Base-by-base conservation (phyloP, 2,797 vertebrate species). In the Melanotaenia pygmaea region DNA sequence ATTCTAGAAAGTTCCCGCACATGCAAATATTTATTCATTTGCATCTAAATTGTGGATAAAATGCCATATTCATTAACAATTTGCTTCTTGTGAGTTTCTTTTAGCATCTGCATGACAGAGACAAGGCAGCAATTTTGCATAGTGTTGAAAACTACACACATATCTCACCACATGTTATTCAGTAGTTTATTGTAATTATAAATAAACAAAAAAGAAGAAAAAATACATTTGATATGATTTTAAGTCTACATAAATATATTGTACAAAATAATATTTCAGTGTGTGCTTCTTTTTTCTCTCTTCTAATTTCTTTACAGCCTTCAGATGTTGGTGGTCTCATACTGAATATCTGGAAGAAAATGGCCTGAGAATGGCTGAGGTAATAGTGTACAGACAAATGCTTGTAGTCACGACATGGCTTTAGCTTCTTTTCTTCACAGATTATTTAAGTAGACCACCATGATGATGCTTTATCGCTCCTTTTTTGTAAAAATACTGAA, bases 371-470 rank as follows among this genome's bases (percentile, higher is more conserved):
- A 82, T 89, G 12, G 92, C 93, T 58, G 77, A 94, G 94, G 93
- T 94, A 18, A 45, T 68, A 53, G 53, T 74, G 68, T 34, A 26
- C 7, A 4, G 66, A 6, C 20, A 75, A 5, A 61, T 32, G 5
- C 26, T 18, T 32, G 59, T 74, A 28, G 1, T 67, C 5, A 20
- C 47, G 61, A 22, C 35, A 8, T 26, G 26, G 38, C 40, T 18
- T 12, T 1, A 26, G 18, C 37, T 65, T 54, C 14, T 43, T 53
- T 62, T 28, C 34, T 51, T 57, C 12, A 37, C 78, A 95, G 95
- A 94, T 77, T 67, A 94, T 95, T 93, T 1, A 94, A 70, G 24
- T 54, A 34, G 34, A 95, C 59, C 94, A 95, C 26, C 28, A 22
- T 0, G 89, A 89, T 47, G 94, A 94, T 12, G 16, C 93, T 38